Evolutionary conservation across 92 coral and sea anemone species (phyloP).

Genomic region (Paragorgia papillata): DNA sequence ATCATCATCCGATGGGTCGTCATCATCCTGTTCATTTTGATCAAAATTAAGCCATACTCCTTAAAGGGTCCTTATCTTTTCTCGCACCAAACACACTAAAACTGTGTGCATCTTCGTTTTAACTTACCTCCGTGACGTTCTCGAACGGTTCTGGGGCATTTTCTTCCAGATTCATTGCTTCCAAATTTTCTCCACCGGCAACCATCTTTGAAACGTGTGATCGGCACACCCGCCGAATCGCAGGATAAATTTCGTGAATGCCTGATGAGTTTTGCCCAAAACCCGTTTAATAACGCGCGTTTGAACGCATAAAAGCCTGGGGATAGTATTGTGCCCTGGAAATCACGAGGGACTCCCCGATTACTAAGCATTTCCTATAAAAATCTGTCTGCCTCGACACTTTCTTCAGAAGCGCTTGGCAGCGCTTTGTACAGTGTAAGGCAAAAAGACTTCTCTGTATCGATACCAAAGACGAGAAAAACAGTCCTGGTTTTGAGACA

Average conservation of each 20-base stretch:
- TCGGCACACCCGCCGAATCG: constrained; percentile 5
- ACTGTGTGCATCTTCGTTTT: background rate
- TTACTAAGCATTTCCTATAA: constrained; percentile 18
- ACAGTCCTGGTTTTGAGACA: background rate
- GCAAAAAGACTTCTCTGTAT: constrained; percentile 3
- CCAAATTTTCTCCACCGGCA: constrained; percentile 45
- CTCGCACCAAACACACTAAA: background rate
- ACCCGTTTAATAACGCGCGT: constrained; percentile 32
- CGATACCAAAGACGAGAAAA: background rate
- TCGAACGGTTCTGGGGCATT: constrained; percentile 40
- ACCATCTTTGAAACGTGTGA: constrained; percentile 28
- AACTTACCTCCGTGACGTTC: constrained; percentile 13
- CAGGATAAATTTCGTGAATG: background rate
- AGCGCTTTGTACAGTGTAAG: constrained; percentile 15
- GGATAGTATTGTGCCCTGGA: background rate
- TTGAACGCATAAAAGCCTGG: constrained; percentile 15
- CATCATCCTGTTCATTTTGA: constrained; percentile 29
- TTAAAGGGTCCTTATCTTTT: background rate
- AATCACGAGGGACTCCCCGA: constrained; percentile 22
- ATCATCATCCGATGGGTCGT: constrained; percentile 15
- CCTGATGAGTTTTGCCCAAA: constrained; percentile 6
- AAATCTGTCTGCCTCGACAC: background rate
- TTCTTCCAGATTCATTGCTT: constrained; percentile 26
- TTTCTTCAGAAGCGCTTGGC: constrained; percentile 30
- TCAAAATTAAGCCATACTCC: background rate